Conservation (phyloP, 2,888 invertebrate genomes). For the Apodemia zela region DNA sequence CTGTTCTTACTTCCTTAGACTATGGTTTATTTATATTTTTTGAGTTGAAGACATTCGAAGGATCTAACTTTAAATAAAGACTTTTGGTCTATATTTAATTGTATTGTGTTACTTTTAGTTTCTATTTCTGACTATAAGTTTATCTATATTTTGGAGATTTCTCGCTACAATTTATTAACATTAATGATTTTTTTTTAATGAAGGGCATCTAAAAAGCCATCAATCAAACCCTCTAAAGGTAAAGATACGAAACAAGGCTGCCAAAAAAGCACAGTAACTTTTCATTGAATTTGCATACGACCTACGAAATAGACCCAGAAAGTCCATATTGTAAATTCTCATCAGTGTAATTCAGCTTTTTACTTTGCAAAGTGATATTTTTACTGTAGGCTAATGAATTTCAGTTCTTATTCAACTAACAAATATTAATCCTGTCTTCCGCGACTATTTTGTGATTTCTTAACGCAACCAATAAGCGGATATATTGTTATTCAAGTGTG, state of each 20-base stretch:
- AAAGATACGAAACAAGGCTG: conserved; percentile 7
- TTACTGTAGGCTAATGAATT: not conserved
- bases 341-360: not conserved
- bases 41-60: too few species aligned
- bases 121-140: conserved; percentile 1
- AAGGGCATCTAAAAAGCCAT: not conserved
- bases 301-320: conserved; percentile 1
- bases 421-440: too few species aligned
- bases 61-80: too few species aligned
- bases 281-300: conserved; percentile 9
- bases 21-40: too few species aligned
- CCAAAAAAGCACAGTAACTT: conserved; percentile 17
- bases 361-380: not conserved
- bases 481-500: too few species aligned
- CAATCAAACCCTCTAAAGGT: conserved; percentile 5
- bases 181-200: not conserved
- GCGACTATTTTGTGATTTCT: too few species aligned
- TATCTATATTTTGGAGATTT: not conserved
- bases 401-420: too few species aligned
- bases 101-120: not conserved
- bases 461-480: too few species aligned
- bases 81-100: too few species aligned
- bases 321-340: not conserved
- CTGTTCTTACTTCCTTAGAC: too few species aligned
- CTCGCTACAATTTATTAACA: not conserved